These are phyloP conservation scores for Trichomalopsis sarcophagae DNA, from an alignment of 1,140 invertebrate genomes.

Conservation along the genomic window DNA sequence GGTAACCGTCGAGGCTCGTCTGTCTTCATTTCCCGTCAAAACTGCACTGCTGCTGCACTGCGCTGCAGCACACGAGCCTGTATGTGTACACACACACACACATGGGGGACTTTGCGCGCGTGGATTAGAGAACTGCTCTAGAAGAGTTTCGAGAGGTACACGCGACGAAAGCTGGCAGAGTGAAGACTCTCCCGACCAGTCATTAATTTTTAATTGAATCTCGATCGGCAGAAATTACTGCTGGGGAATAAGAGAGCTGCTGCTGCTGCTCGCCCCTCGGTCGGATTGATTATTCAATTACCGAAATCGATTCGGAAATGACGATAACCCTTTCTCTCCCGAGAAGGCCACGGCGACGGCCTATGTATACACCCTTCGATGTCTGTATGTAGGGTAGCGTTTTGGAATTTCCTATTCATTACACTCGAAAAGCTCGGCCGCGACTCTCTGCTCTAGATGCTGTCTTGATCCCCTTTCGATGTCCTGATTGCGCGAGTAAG, in stretches of 20 bases:
- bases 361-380: conserved; percentile 46
- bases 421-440: conserved; percentile 22
- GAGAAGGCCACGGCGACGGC: not conserved
- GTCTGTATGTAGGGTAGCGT: conserved; percentile 57
- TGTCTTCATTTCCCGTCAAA: conserved; percentile 65
- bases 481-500: not conserved
- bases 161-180: conserved; percentile 26
- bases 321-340: conserved; percentile 63
- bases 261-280: conserved; percentile 53
- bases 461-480: not conserved
- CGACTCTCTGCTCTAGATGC: not conserved
- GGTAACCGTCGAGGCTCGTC: conserved; percentile 60
- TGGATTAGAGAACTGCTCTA: not conserved
- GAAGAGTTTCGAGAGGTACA: conserved; percentile 36
- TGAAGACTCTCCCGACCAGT: conserved; percentile 41
- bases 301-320: conserved; percentile 72
- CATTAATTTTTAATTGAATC: conserved; percentile 70
- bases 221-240: conserved; percentile 64
- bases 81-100: not conserved
- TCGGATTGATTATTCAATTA: conserved; percentile 72
- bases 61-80: not conserved
- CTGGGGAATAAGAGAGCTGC: not conserved
- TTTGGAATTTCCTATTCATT: conserved; percentile 69
- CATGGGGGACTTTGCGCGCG: conserved; percentile 14
- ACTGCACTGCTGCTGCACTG: conserved; percentile 19